A percentile compares a stretch with the other conserved stretches of the same genome.
These are phyloP conservation scores for Desmodus rotundus DNA, from an alignment of 2,113 vertebrate species.

Conservation along the genomic window DNA sequence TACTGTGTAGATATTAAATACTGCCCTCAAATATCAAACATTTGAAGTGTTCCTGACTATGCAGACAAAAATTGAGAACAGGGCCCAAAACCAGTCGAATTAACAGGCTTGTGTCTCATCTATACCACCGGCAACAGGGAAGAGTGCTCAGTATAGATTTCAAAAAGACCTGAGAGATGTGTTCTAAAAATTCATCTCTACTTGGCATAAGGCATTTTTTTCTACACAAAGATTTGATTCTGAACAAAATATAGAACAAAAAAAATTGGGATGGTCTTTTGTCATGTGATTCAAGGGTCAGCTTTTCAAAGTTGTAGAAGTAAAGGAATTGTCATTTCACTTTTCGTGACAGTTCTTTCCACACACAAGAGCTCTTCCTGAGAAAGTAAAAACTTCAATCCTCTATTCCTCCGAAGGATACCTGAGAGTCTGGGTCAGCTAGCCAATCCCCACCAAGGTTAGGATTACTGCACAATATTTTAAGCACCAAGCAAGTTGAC, in stretches of 20 bases:
- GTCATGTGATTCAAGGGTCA: not conserved
- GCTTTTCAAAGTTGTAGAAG: not conserved
- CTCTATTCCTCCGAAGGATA: not conserved
- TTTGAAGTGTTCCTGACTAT: slow-evolving; percentile 4
- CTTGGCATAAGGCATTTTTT: not conserved
- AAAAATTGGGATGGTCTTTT: not conserved
- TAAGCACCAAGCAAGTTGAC: not conserved
- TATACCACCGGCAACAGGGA: not conserved
- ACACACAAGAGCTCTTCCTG: not conserved
- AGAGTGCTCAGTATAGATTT: not conserved
- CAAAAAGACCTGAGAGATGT: not conserved
- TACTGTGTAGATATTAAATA: slow-evolving; percentile 47
- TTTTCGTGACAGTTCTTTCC: not conserved
- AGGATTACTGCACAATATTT: not conserved
- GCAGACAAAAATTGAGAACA: not conserved
- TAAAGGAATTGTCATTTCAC: not conserved
- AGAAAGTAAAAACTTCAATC: slow-evolving; percentile 21
- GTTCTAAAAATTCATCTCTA: not conserved
- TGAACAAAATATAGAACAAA: not conserved
- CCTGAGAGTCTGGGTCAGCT: not conserved
- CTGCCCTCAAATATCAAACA: slow-evolving; percentile 34
- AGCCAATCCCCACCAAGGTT: too few species aligned
- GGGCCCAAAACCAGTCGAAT: not conserved
- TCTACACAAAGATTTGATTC: not conserved
- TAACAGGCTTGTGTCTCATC: not conserved